Conservation (phyloP, 2,797 vertebrate species). For the Peromyscus melanophrys region DNA sequence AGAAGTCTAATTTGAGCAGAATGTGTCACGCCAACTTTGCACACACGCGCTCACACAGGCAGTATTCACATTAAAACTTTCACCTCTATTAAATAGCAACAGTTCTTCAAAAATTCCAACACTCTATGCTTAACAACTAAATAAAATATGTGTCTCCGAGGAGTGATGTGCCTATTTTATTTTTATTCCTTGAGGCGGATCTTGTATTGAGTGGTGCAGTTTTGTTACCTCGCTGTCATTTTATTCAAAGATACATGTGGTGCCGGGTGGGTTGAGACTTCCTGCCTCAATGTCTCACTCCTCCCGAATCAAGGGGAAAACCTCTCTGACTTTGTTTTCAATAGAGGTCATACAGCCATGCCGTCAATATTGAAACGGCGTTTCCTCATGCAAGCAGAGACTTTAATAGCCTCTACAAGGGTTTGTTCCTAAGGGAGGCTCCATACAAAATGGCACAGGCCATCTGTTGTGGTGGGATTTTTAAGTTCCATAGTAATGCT, state of each 20-base stretch:
- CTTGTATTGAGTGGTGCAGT: constrained; percentile 33
- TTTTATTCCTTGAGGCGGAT: constrained; percentile 74
- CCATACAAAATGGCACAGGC: constrained; percentile 80
- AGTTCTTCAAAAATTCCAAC: constrained; percentile 84
- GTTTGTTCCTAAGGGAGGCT: constrained; percentile 69
- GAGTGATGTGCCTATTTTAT: constrained; percentile 79
- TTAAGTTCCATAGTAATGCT: not conserved
- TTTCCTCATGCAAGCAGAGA: constrained; percentile 65
- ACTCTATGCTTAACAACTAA: constrained; percentile 80
- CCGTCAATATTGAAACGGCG: constrained; percentile 60
- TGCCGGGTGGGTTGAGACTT: not conserved
- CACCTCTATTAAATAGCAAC: constrained; percentile 84
- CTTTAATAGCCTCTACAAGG: constrained; percentile 75
- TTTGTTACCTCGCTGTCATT: constrained; percentile 49
- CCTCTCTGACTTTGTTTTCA: constrained; percentile 73
- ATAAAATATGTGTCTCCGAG: constrained; percentile 83
- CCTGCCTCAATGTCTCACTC: not conserved
- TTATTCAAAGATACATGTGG: not conserved
- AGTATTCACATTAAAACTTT: constrained; percentile 60
- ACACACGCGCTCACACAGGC: constrained; percentile 5
- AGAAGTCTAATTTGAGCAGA: constrained; percentile 83
- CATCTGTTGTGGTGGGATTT: constrained; percentile 70
- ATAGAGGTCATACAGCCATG: constrained; percentile 65
- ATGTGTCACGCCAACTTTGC: constrained; percentile 77
- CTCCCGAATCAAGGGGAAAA: constrained; percentile 9